These are phyloP conservation scores for Cairina moschata DNA, from an alignment of 2,113 vertebrate genomes.

Conservation along the genomic window DNA sequence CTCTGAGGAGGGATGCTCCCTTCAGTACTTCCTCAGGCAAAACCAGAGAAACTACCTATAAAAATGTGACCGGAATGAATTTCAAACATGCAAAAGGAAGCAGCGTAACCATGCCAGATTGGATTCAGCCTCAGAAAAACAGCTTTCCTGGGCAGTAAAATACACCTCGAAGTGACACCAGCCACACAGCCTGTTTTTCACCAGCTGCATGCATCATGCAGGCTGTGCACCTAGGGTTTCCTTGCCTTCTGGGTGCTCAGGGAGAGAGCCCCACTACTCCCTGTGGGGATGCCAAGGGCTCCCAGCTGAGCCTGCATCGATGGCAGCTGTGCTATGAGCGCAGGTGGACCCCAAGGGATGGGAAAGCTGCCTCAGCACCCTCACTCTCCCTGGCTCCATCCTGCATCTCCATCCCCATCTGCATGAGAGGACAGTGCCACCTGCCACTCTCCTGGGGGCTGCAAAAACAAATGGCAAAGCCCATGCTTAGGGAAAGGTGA, in stretches of 20 bases:
- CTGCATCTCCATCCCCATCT: too few species aligned
- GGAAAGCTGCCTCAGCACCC: too few species aligned
- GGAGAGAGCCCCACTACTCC: too few species aligned
- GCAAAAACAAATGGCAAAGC: background rate
- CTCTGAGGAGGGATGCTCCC: background rate
- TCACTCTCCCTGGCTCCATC: too few species aligned
- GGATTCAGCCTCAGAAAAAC: background rate
- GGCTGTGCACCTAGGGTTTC: too few species aligned
- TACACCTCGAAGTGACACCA: background rate
- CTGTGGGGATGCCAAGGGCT: too few species aligned
- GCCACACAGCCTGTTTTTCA: fast-evolving
- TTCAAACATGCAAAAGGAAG: background rate
- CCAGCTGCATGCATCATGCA: fast-evolving
- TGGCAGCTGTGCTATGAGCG: too few species aligned
- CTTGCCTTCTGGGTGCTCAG: too few species aligned
- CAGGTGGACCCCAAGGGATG: too few species aligned
- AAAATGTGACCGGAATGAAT: background rate
- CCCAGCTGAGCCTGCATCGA: too few species aligned
- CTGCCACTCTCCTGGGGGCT: background rate
- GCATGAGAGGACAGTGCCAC: too few species aligned
- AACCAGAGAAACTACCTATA: background rate
- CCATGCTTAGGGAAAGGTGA: background rate
- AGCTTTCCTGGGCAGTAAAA: background rate
- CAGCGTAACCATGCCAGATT: background rate
- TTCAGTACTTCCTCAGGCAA: background rate